Percentiles rank a stretch among this genome's conserved stretches.
Evolutionary conservation across 1,140 invertebrate species (phyloP).

Genomic region (Zaprionus ghesquierei): DNA sequence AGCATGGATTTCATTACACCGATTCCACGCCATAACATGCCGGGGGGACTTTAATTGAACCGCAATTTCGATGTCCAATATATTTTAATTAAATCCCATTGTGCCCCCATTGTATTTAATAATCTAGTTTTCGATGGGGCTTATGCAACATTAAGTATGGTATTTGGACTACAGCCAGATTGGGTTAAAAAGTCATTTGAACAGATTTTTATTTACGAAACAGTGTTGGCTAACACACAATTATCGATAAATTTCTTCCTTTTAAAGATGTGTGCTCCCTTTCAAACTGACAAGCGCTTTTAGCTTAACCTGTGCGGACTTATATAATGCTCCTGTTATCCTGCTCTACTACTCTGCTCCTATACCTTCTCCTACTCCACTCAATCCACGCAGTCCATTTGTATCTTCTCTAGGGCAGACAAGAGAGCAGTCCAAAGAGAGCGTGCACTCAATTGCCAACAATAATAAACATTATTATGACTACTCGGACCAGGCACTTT

Average conservation of each 20-base stretch:
- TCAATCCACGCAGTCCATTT: slow-evolving; percentile 15
- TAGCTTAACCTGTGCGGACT: background rate
- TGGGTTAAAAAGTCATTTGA: background rate
- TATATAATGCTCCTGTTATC: background rate
- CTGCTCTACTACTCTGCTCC: no score
- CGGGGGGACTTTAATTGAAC: background rate
- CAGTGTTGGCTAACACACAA: background rate
- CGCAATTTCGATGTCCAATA: slow-evolving; percentile 8
- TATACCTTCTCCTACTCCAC: background rate
- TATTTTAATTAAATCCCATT: slow-evolving; percentile 28
- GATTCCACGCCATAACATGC: background rate
- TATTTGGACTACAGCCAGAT: background rate
- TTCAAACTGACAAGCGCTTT: background rate
- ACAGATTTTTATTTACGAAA: background rate
- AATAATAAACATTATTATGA: slow-evolving; percentile 77
- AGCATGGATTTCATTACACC: slow-evolving; percentile 30
- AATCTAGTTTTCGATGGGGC: background rate
- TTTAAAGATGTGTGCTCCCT: background rate
- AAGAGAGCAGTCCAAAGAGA: slow-evolving; percentile 5
- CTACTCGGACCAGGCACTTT: slow-evolving; percentile 52
- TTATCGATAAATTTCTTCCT: background rate
- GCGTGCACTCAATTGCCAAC: slow-evolving; percentile 57
- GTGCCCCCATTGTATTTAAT: slow-evolving; percentile 9
- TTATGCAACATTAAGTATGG: background rate
- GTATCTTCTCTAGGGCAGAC: slow-evolving; percentile 31